Base-by-base conservation (phyloP, 2,113 vertebrate species). In the Gallinago paraguaiae region DNA sequence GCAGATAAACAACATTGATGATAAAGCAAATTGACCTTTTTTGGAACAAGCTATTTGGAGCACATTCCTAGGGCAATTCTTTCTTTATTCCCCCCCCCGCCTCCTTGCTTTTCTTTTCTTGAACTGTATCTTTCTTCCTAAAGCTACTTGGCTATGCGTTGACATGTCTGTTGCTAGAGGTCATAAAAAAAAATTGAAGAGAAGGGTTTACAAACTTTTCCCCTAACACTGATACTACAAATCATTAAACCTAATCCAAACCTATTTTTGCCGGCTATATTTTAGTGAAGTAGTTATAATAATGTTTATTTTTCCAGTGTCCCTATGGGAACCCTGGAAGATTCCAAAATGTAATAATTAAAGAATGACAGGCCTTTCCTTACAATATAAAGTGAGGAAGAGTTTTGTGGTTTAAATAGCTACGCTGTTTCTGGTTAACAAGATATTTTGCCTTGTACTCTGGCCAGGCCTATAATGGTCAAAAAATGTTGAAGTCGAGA, bases 291-390 rank as follows among this genome's bases (percentile, higher is more conserved):
- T 78, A 61, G 68, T 85, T 95, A 59, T 18, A 81, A 77, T 11
- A 46, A 37, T 92, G 79, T 95, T 97, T 96, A 78, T 97, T 95
- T 96, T 96, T 96, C 76, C 63, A 57, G 50, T 90, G 82, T 95
- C 93, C 90, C 93, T 92, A 86, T 96, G 94, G 93, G 90, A 97
- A 97, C 88, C 71, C 46, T 92, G 86, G 92, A 96, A 95, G 78
- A 95, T 95, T 95, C 78, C 71, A 92, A 93, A 94, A 83, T 72
- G 41, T 78, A 88, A 69, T 93, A 95, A 94, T 96, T 95, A 93
- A 95, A 88, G 82, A 90, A 76, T 82, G 95, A 81, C 86, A 93
- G 87, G 35, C 86, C 79, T 90, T 83, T 75, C 85, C 76, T 95
- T 95, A 85, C 57, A 92, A 7, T 86, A 61, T 92, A 78, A 94